Evolutionary conservation across 2,888 invertebrate genomes (phyloP).

Genomic region (Pomacea canaliculata): DNA sequence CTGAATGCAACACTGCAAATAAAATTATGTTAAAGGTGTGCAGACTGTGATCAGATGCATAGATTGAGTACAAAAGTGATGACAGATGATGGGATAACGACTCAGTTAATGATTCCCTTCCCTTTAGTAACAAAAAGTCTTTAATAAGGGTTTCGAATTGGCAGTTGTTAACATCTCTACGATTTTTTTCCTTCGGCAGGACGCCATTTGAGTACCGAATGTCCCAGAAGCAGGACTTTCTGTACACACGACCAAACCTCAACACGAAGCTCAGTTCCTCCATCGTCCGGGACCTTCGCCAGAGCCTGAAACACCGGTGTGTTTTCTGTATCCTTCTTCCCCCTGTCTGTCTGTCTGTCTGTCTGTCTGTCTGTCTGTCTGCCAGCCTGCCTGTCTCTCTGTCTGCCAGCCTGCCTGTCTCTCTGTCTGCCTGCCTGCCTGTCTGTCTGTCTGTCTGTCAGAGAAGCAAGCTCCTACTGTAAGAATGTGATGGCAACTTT

Average conservation of each 20-base stretch:
- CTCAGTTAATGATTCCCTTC: too few species aligned
- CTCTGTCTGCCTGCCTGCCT: not conserved
- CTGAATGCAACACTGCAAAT: too few species aligned
- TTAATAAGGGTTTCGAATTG: too few species aligned
- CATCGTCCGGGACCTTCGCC: not conserved
- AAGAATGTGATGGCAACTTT: too few species aligned
- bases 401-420: too few species aligned
- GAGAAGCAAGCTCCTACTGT: too few species aligned
- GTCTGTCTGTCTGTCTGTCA: not conserved
- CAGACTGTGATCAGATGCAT: too few species aligned
- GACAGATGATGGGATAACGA: too few species aligned
- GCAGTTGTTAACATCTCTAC: too few species aligned
- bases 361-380: not conserved
- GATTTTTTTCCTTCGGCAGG: not conserved
- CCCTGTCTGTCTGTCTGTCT: not conserved
- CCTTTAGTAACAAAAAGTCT: too few species aligned
- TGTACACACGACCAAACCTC: not conserved
- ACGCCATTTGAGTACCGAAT: slow-evolving; percentile 13
- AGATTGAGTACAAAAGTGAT: too few species aligned
- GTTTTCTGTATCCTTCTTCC: not conserved
- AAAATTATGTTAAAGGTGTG: too few species aligned
- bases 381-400: not conserved
- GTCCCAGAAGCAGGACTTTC: slow-evolving; percentile 5
- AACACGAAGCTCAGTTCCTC: slow-evolving; percentile 11
- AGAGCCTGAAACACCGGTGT: slow-evolving; percentile 17